Evolutionary conservation across 2,113 vertebrate genomes (phyloP).

Genomic region (Falco punctatus): DNA sequence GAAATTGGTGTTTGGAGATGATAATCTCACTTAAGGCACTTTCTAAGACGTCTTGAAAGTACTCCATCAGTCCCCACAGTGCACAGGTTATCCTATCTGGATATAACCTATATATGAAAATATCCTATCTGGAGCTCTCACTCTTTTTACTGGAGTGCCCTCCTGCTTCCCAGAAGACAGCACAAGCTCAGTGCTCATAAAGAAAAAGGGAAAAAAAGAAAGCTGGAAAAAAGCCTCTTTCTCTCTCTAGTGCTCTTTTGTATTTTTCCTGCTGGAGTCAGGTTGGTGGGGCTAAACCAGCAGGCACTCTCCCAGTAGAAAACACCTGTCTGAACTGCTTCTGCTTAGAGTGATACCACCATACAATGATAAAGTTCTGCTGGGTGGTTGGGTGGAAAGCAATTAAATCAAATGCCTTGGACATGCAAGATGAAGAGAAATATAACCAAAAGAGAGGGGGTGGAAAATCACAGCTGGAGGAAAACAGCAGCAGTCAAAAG

Average conservation of each 20-base stretch:
- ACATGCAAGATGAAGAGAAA: background rate
- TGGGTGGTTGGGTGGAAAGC: background rate
- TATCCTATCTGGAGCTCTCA: background rate
- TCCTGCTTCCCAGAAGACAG: background rate
- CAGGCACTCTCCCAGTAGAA: background rate
- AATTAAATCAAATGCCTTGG: background rate
- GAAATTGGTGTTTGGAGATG: background rate
- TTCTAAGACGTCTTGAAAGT: background rate
- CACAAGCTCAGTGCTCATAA: background rate
- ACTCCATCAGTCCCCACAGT: background rate
- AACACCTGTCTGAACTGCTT: background rate
- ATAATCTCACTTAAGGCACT: background rate
- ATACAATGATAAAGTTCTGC: background rate
- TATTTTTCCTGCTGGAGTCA: background rate
- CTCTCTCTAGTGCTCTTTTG: background rate
- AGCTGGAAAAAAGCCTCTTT: background rate
- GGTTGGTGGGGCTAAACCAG: background rate
- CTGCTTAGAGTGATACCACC: background rate
- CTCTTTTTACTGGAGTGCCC: background rate
- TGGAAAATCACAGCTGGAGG: background rate
- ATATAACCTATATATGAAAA: background rate
- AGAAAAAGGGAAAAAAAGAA: background rate
- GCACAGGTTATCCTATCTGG: background rate
- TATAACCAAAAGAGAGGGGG: background rate
- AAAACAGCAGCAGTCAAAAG: background rate